A percentile compares a stretch with the other conserved stretches of the same genome.
These are phyloP conservation scores for Phoebastria nigripes DNA, from an alignment of 2,797 vertebrate species.

Conservation along the genomic window DNA sequence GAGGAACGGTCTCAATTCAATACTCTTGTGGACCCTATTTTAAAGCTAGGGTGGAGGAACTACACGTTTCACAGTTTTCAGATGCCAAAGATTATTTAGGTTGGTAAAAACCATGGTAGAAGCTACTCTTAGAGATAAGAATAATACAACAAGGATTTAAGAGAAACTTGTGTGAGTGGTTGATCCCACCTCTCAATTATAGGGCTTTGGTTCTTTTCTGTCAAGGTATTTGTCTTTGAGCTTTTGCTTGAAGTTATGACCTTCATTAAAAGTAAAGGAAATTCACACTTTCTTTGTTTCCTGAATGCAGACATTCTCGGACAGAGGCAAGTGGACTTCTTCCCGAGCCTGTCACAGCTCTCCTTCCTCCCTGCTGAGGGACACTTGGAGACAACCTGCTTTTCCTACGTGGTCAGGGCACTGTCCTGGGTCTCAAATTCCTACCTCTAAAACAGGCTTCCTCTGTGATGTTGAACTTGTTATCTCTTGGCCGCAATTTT, in stretches of 20 bases:
- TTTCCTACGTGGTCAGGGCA: not conserved
- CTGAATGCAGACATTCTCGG: not conserved
- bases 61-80: not conserved
- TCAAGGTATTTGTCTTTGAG: not conserved
- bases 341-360: not conserved
- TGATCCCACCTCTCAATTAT: not conserved
- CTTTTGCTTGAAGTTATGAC: not conserved
- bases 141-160: not conserved
- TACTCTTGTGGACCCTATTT: not conserved
- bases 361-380: not conserved
- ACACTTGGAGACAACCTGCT: fast-evolving
- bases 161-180: not conserved
- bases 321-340: not conserved
- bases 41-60: not conserved
- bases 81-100: not conserved
- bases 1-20: not conserved
- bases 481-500: not conserved
- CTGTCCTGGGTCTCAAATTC: not conserved
- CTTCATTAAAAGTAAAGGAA: not conserved
- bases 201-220: not conserved
- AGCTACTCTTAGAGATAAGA: not conserved
- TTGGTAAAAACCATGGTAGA: not conserved
- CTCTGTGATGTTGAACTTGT: not conserved
- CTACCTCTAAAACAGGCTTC: not conserved
- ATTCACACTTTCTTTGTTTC: not conserved